Percentiles rank a stretch among this genome's conserved stretches.
Evolutionary conservation across 2,797 vertebrate genomes (phyloP).

Genomic region (Propithecus perrieri): DNA sequence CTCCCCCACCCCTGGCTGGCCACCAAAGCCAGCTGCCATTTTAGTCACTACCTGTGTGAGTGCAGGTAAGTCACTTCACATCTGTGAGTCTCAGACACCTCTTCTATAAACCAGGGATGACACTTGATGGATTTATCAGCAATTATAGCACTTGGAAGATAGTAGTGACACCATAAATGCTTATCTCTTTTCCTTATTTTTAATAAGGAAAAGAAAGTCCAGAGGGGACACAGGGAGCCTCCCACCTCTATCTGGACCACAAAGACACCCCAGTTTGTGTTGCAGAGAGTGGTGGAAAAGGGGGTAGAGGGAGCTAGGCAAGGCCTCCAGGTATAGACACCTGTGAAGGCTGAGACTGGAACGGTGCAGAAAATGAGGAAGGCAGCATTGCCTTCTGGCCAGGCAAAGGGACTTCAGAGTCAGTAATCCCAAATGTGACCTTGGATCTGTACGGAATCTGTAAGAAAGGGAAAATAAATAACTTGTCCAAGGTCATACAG

Average conservation of each 20-base stretch:
- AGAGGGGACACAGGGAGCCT: not conserved
- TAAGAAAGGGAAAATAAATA: not conserved
- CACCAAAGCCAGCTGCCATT: not conserved
- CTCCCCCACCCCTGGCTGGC: not conserved
- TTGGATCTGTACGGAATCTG: not conserved
- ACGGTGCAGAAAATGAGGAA: not conserved
- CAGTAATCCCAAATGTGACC: not conserved
- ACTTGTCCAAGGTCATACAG: constrained; percentile 22
- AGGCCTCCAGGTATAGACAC: not conserved
- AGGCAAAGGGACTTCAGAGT: not conserved
- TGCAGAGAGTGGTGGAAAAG: not conserved
- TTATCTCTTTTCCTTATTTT: not conserved
- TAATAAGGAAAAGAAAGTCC: not conserved
- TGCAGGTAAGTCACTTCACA: not conserved
- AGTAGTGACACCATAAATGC: not conserved
- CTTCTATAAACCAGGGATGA: not conserved
- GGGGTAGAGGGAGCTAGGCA: not conserved
- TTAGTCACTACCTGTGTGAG: not conserved
- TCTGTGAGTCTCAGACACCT: not conserved
- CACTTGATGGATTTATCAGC: not conserved
- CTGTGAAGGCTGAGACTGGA: not conserved
- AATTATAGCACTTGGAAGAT: not conserved
- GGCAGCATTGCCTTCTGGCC: not conserved
- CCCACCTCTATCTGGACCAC: not conserved
- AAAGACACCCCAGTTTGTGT: not conserved